Conservation (phyloP, 2,888 invertebrate species). For the Aromia moschata region DNA sequence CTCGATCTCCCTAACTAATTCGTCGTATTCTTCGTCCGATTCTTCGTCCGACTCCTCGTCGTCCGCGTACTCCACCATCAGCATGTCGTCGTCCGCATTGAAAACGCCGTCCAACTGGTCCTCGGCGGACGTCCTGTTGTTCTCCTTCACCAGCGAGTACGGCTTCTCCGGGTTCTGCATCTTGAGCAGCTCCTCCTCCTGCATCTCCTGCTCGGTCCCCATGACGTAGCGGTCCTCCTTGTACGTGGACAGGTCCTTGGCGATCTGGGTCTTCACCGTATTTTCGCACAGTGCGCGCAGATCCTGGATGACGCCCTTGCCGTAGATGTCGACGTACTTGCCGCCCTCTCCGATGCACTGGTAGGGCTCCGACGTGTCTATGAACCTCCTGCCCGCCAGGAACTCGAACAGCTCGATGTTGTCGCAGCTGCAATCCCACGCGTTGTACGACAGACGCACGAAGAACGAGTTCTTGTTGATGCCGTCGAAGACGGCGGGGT, state of each 20-base stretch:
- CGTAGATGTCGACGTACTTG: slow-evolving; percentile 45
- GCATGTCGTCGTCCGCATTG: background rate
- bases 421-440: slow-evolving; percentile 54
- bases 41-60: background rate
- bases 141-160: slow-evolving; percentile 26
- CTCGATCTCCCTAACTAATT: background rate
- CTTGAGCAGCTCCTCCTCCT: slow-evolving; percentile 1
- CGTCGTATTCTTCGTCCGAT: slow-evolving; percentile 14
- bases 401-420: slow-evolving; percentile 51
- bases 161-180: slow-evolving; percentile 20
- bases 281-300: slow-evolving; percentile 20
- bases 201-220: slow-evolving; percentile 1
- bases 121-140: slow-evolving; percentile 3
- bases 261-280: slow-evolving; percentile 3
- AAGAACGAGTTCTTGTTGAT: slow-evolving; percentile 40
- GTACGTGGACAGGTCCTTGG: slow-evolving; percentile 5
- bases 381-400: slow-evolving; percentile 44
- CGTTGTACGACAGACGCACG: slow-evolving; percentile 52
- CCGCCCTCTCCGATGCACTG: slow-evolving; percentile 43
- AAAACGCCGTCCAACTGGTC: background rate
- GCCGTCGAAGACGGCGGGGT: slow-evolving; percentile 47
- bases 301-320: slow-evolving; percentile 29
- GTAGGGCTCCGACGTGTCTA: slow-evolving; percentile 45
- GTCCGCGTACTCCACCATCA: background rate
- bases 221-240: slow-evolving; percentile 12